phyloP scores from a whole-genome alignment of 37 sponge, comb jelly and placozoan species.

The Axinella damicornis region DNA sequence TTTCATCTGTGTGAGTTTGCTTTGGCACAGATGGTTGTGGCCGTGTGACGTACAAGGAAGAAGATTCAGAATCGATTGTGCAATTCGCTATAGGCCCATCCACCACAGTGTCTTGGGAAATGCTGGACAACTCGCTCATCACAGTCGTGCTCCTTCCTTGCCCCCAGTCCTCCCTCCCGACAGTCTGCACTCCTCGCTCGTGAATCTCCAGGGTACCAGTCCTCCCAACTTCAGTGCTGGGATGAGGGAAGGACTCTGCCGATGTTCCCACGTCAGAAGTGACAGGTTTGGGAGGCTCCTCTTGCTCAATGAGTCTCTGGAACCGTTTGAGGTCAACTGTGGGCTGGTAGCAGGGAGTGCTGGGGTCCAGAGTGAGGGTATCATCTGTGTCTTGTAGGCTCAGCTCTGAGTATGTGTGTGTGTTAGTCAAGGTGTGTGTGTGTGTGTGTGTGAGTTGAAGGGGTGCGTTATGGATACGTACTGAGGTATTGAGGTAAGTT shows the following conservation, averaged over 20 bases:
- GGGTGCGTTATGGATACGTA: no score
- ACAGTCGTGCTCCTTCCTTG: background rate
- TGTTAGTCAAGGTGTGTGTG: no score
- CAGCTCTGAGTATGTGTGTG: no score
- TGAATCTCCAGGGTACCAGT: no score
- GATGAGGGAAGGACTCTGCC: no score
- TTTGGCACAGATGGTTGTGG: background rate
- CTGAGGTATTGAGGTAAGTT: no score
- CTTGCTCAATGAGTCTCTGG: constrained; percentile 34
- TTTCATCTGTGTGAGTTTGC: background rate
- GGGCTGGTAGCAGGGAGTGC: constrained; percentile 17
- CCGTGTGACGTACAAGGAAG: no score
- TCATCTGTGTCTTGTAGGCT: no score
- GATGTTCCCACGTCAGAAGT: no score
- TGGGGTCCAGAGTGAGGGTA: constrained; percentile 4
- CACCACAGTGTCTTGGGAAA: background rate
- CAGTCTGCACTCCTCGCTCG: background rate
- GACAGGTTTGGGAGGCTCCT: background rate
- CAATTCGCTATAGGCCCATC: background rate
- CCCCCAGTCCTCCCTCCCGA: background rate
- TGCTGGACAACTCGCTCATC: constrained; percentile 15
- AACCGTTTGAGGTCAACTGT: constrained; percentile 45
- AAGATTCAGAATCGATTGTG: background rate
- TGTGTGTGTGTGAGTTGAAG: no score
- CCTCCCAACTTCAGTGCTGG: no score